Conservation (phyloP, 2,113 vertebrate species). For the Prolemur simus region DNA sequence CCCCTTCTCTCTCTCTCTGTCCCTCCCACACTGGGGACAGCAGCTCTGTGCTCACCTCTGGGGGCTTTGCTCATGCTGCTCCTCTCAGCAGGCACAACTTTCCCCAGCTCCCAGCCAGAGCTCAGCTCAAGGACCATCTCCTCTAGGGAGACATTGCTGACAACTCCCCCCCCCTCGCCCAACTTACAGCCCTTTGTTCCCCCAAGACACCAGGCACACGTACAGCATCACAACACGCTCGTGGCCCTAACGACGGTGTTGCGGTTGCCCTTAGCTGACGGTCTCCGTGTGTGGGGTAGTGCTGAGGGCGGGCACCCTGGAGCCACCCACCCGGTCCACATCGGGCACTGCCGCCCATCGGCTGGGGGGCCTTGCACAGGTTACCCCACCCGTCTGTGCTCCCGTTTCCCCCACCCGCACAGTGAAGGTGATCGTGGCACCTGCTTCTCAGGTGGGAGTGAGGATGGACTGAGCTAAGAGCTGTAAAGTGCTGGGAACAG, state of each 20-base stretch:
- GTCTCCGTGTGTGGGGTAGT: not conserved
- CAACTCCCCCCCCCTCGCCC: too few relatives aligned
- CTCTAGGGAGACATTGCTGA: not conserved
- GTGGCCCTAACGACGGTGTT: accelerated
- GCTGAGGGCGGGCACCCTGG: not conserved
- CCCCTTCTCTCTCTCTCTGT: not conserved
- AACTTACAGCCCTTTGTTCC: not conserved
- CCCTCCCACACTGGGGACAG: not conserved
- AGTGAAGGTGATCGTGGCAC: not conserved
- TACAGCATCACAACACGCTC: not conserved
- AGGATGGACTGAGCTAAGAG: not conserved
- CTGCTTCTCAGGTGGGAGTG: not conserved
- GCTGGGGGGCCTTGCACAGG: not conserved
- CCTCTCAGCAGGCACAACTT: not conserved
- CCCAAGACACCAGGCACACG: not conserved
- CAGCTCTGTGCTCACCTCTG: not conserved
- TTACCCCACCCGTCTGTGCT: not conserved
- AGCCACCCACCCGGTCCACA: not conserved
- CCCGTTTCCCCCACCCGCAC: not conserved
- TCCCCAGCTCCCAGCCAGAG: not conserved
- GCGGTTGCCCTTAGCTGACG: too few relatives aligned
- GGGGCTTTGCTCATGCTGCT: not conserved
- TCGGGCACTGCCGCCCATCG: not conserved
- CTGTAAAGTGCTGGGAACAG: not conserved
- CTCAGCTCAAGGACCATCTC: not conserved